Percentiles rank a stretch among this genome's conserved stretches.
phyloP scores from a whole-genome alignment of 2,113 vertebrate genomes.

The Kryptolebias marmoratus region DNA sequence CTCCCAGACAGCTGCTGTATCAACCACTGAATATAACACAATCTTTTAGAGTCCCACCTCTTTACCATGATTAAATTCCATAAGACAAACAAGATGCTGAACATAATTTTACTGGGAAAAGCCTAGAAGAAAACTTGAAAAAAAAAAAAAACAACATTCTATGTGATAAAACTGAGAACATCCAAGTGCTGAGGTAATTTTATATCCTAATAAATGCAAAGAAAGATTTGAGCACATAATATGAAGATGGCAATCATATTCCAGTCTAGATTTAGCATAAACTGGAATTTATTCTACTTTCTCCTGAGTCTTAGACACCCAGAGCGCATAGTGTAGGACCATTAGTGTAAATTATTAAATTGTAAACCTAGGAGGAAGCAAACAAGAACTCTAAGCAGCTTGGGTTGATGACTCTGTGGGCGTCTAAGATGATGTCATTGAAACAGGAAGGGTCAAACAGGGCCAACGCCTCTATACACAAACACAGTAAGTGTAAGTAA shows the following conservation, averaged over 20 bases:
- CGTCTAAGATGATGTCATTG: constrained; percentile 44
- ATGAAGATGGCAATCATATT: background rate
- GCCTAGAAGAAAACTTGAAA: too few species aligned
- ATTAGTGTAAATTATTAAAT: background rate
- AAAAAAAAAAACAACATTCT: too few species aligned
- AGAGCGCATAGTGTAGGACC: background rate
- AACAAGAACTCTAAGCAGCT: background rate
- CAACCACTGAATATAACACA: constrained; percentile 23
- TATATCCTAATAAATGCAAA: constrained; percentile 39
- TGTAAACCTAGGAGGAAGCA: background rate
- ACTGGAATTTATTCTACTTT: background rate
- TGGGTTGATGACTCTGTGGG: constrained; percentile 23
- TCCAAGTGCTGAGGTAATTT: constrained; percentile 5
- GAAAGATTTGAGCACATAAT: constrained; percentile 26
- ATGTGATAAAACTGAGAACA: background rate
- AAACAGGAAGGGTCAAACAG: constrained; percentile 52
- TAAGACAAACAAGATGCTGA: constrained; percentile 1
- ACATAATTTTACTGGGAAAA: background rate
- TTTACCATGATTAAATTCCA: background rate
- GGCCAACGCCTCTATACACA: constrained; percentile 34
- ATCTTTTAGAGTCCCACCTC: constrained; percentile 29
- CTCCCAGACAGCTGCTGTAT: background rate
- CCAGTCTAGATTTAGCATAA: background rate
- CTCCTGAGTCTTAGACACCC: background rate
- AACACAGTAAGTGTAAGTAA: background rate